phyloP scores from a whole-genome alignment of 2,888 invertebrate species.

The Cabera pusaria region DNA sequence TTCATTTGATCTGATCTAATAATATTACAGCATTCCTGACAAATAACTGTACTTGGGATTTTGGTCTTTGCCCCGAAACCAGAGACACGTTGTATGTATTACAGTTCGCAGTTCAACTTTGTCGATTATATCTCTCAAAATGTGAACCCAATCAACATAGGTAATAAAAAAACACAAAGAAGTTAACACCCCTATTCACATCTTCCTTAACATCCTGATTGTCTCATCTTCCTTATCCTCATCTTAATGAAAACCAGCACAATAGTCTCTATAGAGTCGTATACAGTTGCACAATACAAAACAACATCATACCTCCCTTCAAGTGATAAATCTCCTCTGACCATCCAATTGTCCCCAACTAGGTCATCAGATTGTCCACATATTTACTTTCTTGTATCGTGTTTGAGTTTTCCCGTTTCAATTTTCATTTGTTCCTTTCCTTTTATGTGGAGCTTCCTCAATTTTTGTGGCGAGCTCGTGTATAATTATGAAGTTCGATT shows the following conservation, averaged over 20 bases:
- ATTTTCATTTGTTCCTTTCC: slow-evolving; percentile 69
- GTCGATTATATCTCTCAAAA: no score
- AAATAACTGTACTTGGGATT: no score
- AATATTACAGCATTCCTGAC: no score
- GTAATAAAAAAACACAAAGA: not conserved
- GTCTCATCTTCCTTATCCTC: slow-evolving; percentile 10
- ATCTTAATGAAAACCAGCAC: slow-evolving; percentile 22
- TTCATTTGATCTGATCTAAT: no score
- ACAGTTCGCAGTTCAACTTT: no score
- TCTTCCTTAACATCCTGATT: slow-evolving; percentile 6
- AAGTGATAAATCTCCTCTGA: slow-evolving; percentile 67
- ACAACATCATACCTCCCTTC: slow-evolving; percentile 30
- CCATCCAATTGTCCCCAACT: slow-evolving; percentile 74
- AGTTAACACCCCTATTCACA: slow-evolving; percentile 2
- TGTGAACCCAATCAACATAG: not conserved
- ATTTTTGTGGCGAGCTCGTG: slow-evolving; percentile 35
- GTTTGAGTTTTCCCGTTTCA: slow-evolving; percentile 68
- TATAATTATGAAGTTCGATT: no score
- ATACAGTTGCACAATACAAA: slow-evolving; percentile 17
- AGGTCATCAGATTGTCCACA: slow-evolving; percentile 73
- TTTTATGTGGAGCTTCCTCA: slow-evolving; percentile 63
- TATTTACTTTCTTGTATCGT: slow-evolving; percentile 62
- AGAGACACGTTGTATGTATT: no score
- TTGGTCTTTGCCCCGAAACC: no score
- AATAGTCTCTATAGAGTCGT: slow-evolving; percentile 14